Conservation (phyloP, 2,888 invertebrate genomes). For the Hirtodrosophila histrioides region DNA sequence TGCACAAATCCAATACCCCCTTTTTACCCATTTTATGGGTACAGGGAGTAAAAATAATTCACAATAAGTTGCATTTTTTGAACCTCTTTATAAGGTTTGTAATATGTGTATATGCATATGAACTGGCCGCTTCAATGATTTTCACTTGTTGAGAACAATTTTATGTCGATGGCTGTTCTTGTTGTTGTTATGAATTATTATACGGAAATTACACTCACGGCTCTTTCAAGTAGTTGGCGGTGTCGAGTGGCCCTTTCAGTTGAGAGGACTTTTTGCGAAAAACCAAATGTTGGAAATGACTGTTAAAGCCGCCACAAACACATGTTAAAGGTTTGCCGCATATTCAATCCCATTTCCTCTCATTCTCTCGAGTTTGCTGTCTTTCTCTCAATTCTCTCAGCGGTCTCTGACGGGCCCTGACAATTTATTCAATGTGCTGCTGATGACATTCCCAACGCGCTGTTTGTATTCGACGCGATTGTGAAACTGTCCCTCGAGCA, state of each 20-base stretch:
- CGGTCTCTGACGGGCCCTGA: conserved; percentile 11
- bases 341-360: background rate
- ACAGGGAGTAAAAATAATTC: too few species aligned
- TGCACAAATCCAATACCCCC: too few species aligned
- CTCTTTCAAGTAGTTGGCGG: conserved; percentile 55
- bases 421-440: conserved; percentile 47
- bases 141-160: conserved; percentile 60
- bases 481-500: conserved; percentile 22
- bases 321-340: conserved; percentile 30
- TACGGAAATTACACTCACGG: conserved; percentile 50
- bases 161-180: conserved; percentile 23
- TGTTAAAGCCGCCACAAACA: conserved; percentile 36
- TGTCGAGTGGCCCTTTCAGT: conserved; percentile 52
- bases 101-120: conserved; percentile 59
- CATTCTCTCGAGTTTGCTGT: background rate
- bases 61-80: background rate
- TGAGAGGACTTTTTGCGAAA: conserved; percentile 46
- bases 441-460: conserved; percentile 38
- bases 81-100: conserved; percentile 33
- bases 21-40: too few species aligned
- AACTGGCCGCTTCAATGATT: conserved; percentile 49
- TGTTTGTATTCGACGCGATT: conserved; percentile 17
- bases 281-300: conserved; percentile 38
- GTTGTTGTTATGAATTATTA: conserved; percentile 45
- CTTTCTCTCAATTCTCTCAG: background rate